Conservation (phyloP, 2,888 invertebrate genomes). For the Suillia variegata region DNA sequence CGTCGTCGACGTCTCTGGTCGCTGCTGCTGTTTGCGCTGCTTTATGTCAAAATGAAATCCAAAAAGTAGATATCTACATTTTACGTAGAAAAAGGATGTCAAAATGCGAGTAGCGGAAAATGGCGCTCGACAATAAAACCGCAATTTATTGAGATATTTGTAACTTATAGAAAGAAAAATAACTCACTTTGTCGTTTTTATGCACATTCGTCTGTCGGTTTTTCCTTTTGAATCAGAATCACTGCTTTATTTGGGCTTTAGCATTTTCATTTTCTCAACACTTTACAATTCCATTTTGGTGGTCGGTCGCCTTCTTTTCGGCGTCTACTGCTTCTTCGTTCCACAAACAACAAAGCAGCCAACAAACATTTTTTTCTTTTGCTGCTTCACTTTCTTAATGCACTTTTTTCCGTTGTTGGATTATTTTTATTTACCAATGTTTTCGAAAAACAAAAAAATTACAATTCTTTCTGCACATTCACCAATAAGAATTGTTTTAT, state of each 20-base stretch:
- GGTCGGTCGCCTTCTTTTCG: not conserved
- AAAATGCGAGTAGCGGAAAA: not conserved
- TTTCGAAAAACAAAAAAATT: conserved; percentile 6
- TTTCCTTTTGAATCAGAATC: not conserved
- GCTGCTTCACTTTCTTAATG: not conserved
- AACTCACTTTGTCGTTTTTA: not conserved
- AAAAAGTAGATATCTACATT: conserved; percentile 22
- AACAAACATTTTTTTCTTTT: conserved; percentile 5
- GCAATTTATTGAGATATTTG: not conserved
- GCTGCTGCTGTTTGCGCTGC: not conserved
- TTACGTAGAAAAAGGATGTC: not conserved
- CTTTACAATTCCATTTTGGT: not conserved
- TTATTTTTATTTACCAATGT: not conserved
- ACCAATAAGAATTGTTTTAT: not conserved
- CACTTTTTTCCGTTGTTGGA: not conserved
- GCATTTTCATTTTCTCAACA: not conserved
- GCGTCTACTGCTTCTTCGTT: conserved; percentile 15
- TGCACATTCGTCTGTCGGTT: not conserved
- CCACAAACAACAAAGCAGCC: conserved; percentile 12
- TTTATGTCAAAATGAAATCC: conserved; percentile 7
- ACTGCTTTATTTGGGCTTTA: not conserved
- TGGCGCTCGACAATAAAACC: not conserved
- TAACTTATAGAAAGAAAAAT: not conserved
- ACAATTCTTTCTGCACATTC: no score
- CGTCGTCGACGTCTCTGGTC: not conserved